phyloP scores from a whole-genome alignment of 2,797 vertebrate genomes.

The Neostethus bicornis region DNA sequence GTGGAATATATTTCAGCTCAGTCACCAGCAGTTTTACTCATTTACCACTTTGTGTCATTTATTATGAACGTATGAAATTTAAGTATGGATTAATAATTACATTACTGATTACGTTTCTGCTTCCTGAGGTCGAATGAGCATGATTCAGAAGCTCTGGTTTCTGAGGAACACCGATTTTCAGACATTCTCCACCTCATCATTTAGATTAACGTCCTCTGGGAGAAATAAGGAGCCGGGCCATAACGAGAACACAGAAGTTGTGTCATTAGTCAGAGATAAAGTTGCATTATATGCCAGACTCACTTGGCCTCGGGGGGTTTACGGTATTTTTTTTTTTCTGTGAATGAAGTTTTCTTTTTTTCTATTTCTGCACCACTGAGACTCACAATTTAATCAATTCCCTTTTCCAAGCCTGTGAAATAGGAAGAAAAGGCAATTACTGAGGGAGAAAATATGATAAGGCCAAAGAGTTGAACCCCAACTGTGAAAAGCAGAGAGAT shows the following conservation, averaged over 20 bases:
- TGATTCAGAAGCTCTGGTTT: slow-evolving; percentile 20
- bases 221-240: slow-evolving; percentile 22
- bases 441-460: slow-evolving; percentile 67
- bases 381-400: slow-evolving; percentile 73
- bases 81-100: slow-evolving; percentile 30
- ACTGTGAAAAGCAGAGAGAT: slow-evolving; percentile 70
- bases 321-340: slow-evolving; percentile 56
- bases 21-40: slow-evolving; percentile 15
- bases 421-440: slow-evolving; percentile 73
- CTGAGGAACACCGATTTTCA: slow-evolving; percentile 25
- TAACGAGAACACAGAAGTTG: slow-evolving; percentile 52
- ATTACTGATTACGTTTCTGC: slow-evolving; percentile 33
- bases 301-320: slow-evolving; percentile 53
- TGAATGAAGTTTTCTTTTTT: slow-evolving; percentile 39
- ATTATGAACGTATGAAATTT: slow-evolving; percentile 41
- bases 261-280: slow-evolving; percentile 70
- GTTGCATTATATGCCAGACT: slow-evolving; percentile 62
- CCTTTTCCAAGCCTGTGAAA: slow-evolving; percentile 59
- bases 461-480: slow-evolving; percentile 57
- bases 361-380: slow-evolving; percentile 35
- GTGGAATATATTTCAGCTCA: slow-evolving; percentile 10
- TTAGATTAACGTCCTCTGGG: slow-evolving; percentile 47
- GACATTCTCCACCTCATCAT: slow-evolving; percentile 25
- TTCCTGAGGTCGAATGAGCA: slow-evolving; percentile 30
- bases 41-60: slow-evolving; percentile 17